phyloP scores from a whole-genome alignment of 1,140 invertebrate species.

The Physella acuta region DNA sequence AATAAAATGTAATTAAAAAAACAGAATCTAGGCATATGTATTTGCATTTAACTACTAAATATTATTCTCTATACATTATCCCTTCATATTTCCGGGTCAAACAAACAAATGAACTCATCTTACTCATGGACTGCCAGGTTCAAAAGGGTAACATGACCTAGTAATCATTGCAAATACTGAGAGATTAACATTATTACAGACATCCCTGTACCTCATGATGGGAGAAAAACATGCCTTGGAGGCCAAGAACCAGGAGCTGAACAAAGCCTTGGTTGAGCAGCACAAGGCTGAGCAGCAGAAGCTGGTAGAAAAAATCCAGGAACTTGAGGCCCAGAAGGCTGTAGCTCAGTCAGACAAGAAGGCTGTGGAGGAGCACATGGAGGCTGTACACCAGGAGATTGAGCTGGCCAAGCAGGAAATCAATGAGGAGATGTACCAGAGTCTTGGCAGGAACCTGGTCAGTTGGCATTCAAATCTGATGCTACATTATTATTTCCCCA shows the following conservation, averaged over 20 bases:
- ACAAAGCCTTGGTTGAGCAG: neutral
- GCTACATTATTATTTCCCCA: too few relatives aligned
- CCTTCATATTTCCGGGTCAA: too few relatives aligned
- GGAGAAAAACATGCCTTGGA: constrained; percentile 13
- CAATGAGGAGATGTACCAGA: neutral
- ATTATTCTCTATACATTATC: too few relatives aligned
- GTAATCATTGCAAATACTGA: too few relatives aligned
- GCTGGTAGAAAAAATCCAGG: neutral
- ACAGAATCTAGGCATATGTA: too few relatives aligned
- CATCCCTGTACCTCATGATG: constrained; percentile 7
- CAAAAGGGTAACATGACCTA: too few relatives aligned
- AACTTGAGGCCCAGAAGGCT: neutral
- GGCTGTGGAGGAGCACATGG: constrained; percentile 3
- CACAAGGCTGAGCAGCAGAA: constrained; percentile 3
- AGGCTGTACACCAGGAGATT: neutral
- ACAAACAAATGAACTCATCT: too few relatives aligned
- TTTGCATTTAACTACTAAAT: too few relatives aligned
- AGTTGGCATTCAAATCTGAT: too few relatives aligned
- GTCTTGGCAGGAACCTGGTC: neutral
- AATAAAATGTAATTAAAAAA: too few relatives aligned
- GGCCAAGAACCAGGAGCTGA: neutral
- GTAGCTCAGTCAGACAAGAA: neutral
- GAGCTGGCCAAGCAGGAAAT: neutral
- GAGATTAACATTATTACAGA: too few relatives aligned
- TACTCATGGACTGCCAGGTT: too few relatives aligned